Conservation (phyloP, 1,140 invertebrate species). For the Drosophila ogumai region DNA sequence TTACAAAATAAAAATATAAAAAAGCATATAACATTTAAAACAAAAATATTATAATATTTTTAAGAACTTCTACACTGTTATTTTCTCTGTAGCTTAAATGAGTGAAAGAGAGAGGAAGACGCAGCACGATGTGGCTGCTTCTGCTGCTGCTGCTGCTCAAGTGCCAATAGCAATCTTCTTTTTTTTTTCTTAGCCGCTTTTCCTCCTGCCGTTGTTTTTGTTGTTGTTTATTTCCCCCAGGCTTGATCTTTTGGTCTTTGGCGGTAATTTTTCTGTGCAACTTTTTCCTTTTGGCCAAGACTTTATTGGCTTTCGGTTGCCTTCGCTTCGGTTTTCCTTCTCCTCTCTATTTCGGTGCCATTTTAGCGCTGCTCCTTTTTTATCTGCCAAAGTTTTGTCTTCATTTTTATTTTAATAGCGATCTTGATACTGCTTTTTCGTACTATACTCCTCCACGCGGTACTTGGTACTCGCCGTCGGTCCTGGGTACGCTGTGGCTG, state of each 20-base stretch:
- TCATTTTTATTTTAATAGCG: constrained; percentile 84
- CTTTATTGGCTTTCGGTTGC: constrained; percentile 67
- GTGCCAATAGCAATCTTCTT: constrained; percentile 80
- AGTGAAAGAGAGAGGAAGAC: constrained; percentile 46
- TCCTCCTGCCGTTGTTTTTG: constrained; percentile 60
- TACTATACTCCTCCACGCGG: constrained; percentile 1
- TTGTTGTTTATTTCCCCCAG: constrained; percentile 79
- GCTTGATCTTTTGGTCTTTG: constrained; percentile 83
- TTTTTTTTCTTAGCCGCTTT: constrained; percentile 50
- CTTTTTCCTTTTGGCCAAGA: constrained; percentile 62
- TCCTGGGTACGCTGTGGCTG: not conserved
- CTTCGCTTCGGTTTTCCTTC: constrained; percentile 40
- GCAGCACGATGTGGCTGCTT: constrained; percentile 67
- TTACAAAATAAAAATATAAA: not conserved
- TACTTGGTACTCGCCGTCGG: not conserved
- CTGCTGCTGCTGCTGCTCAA: constrained; percentile 63
- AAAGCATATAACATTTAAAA: not conserved
- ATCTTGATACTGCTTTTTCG: constrained; percentile 47
- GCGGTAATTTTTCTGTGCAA: constrained; percentile 78
- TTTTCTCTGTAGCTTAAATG: constrained; percentile 37
- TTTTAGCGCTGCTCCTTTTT: constrained; percentile 50
- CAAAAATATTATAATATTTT: not conserved
- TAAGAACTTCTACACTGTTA: not conserved
- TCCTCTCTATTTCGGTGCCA: constrained; percentile 63
- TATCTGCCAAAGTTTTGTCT: constrained; percentile 78